A percentile compares a stretch with the other conserved stretches of the same genome.
These are phyloP conservation scores for Rhagoletis pomonella DNA, from an alignment of 1,140 invertebrate species.

Conservation along the genomic window DNA sequence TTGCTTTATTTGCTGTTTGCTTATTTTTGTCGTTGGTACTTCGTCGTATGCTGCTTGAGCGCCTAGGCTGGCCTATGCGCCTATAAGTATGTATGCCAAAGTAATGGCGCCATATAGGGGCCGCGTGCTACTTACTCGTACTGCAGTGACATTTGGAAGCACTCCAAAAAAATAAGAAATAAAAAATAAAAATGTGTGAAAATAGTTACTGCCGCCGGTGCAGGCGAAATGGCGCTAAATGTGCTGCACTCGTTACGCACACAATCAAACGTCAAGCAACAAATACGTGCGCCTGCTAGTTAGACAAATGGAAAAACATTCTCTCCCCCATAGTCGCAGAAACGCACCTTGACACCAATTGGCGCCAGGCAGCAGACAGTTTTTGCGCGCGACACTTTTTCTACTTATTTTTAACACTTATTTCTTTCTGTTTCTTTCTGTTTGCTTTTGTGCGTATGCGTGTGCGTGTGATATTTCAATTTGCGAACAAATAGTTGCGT, in stretches of 20 bases:
- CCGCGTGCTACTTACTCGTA: background rate
- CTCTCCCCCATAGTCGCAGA: background rate
- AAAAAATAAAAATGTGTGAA: background rate
- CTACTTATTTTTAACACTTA: background rate
- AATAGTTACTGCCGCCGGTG: too few relatives aligned
- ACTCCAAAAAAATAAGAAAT: background rate
- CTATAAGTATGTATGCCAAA: background rate
- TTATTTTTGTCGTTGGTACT: background rate
- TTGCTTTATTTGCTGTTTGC: background rate
- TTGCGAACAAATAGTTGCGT: conserved; percentile 6
- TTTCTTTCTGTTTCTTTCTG: background rate
- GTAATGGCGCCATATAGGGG: background rate
- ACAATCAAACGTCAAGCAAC: background rate
- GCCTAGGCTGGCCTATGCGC: background rate
- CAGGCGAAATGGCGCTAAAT: background rate
- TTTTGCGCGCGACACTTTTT: background rate
- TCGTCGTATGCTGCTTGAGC: too few relatives aligned
- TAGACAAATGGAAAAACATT: background rate
- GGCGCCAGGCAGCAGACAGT: conserved; percentile 2
- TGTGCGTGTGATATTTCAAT: background rate
- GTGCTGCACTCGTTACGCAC: background rate
- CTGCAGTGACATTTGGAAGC: conserved; percentile 28
- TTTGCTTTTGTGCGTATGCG: background rate
- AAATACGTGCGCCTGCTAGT: background rate
- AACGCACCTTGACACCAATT: conserved; percentile 21